A percentile compares a stretch with the other conserved stretches of the same genome.
phyloP scores from a whole-genome alignment of 92 coral and sea anemone species.

The Bergia sp. region DNA sequence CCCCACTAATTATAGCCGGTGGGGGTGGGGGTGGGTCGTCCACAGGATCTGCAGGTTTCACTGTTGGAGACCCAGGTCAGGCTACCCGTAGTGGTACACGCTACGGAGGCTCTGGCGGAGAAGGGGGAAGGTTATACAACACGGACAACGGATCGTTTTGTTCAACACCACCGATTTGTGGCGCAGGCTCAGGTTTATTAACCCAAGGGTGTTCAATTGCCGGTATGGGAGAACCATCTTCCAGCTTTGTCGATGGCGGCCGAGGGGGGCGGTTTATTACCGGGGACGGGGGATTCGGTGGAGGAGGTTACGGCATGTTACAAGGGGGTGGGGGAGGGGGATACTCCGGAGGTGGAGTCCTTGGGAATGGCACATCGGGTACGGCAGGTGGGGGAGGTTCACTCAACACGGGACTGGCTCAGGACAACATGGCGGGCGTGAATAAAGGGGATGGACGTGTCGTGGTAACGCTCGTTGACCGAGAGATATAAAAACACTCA shows the following conservation, averaged over 20 bases:
- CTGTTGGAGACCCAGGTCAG: conserved; percentile 86
- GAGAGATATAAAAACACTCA: not conserved
- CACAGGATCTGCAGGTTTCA: conserved; percentile 7
- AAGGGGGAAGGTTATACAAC: conserved; percentile 61
- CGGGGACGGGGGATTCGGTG: conserved; percentile 90
- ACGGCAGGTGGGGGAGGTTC: conserved; percentile 97
- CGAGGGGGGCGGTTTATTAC: conserved; percentile 47
- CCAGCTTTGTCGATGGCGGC: conserved; percentile 65
- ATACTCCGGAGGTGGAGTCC: conserved; percentile 92
- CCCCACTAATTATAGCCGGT: conserved; percentile 76
- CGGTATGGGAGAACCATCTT: conserved; percentile 12
- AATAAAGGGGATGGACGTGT: conserved; percentile 77
- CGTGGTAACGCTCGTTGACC: conserved; percentile 55
- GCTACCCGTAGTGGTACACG: conserved; percentile 64
- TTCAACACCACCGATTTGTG: conserved; percentile 26
- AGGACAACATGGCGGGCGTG: conserved; percentile 71
- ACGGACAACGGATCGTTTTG: conserved; percentile 27
- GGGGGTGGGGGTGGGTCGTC: conserved; percentile 90
- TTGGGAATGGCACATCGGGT: conserved; percentile 72
- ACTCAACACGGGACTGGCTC: conserved; percentile 73
- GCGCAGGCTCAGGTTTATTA: conserved; percentile 75
- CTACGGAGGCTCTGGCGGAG: conserved; percentile 59
- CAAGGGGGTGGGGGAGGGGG: conserved; percentile 98
- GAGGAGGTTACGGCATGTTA: conserved; percentile 87
- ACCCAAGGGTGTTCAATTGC: conserved; percentile 43